A percentile compares a stretch with the other conserved stretches of the same genome.
These are phyloP conservation scores for Brachirus orientalis DNA, from an alignment of 2,113 vertebrate genomes.

Conservation along the genomic window DNA sequence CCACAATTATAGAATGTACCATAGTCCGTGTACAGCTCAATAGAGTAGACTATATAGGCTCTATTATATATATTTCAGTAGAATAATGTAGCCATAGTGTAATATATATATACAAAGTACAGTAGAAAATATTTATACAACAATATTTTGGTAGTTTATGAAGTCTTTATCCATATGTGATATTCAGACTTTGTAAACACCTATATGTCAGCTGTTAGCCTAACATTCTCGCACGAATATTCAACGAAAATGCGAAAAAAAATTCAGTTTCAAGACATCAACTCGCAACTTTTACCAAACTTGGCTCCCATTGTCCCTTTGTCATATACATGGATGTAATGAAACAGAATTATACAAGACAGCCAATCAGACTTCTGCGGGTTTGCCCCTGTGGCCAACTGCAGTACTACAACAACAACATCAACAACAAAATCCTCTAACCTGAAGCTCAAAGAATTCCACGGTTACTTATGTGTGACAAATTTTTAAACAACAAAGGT, in stretches of 20 bases:
- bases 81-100: constrained; percentile 65
- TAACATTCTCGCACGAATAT: background rate
- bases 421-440: too few relatives aligned
- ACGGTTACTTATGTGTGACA: background rate
- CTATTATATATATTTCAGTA: constrained; percentile 60
- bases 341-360: background rate
- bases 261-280: background rate
- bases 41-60: constrained; percentile 52
- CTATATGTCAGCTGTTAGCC: constrained; percentile 15
- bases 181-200: constrained; percentile 44
- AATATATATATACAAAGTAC: constrained; percentile 42
- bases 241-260: background rate
- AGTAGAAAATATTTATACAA: constrained; percentile 42
- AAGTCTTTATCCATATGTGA: constrained; percentile 29
- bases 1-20: constrained; percentile 30
- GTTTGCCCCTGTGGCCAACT: constrained; percentile 3
- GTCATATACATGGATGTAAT: background rate
- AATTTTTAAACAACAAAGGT: background rate
- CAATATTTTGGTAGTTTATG: constrained; percentile 49
- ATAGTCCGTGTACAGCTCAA: constrained; percentile 48
- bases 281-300: background rate
- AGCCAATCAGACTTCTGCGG: background rate
- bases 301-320: background rate
- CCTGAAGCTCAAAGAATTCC: too few relatives aligned
- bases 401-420: background rate